phyloP scores from a whole-genome alignment of 92 coral and sea anemone genomes.

The Porites cylindrica region DNA sequence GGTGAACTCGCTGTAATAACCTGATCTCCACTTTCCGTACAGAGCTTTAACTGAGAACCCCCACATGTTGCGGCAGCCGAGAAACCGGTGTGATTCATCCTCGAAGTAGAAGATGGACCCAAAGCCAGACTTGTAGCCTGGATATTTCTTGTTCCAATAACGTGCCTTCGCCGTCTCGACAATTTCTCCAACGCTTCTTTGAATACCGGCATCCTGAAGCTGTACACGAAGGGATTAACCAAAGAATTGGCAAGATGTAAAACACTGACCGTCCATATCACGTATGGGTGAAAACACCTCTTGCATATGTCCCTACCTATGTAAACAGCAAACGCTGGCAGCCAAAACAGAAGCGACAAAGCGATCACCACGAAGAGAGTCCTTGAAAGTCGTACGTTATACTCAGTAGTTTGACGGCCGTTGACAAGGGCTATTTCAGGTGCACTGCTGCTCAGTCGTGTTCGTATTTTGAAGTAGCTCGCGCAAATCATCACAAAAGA shows the following conservation, averaged over 20 bases:
- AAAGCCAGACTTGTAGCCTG: not conserved
- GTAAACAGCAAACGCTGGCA: not conserved
- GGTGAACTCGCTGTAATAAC: too few relatives aligned
- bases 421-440: not conserved
- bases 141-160: not conserved
- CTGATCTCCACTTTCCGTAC: too few relatives aligned
- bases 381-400: not conserved
- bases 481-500: not conserved
- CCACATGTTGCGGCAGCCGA: too few relatives aligned
- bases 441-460: not conserved
- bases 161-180: not conserved
- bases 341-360: slow-evolving; percentile 9
- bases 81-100: too few relatives aligned
- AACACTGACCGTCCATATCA: too few relatives aligned
- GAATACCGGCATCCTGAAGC: slow-evolving; percentile 19
- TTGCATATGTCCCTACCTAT: not conserved
- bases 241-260: slow-evolving; percentile 24
- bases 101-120: too few relatives aligned
- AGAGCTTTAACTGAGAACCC: too few relatives aligned
- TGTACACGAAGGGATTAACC: slow-evolving; percentile 28
- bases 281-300: too few relatives aligned
- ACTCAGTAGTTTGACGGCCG: not conserved
- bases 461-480: not conserved
- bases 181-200: slow-evolving; percentile 15
- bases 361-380: not conserved